Evolutionary conservation across 1,140 invertebrate species (phyloP).

Genomic region (Carposina sasakii): DNA sequence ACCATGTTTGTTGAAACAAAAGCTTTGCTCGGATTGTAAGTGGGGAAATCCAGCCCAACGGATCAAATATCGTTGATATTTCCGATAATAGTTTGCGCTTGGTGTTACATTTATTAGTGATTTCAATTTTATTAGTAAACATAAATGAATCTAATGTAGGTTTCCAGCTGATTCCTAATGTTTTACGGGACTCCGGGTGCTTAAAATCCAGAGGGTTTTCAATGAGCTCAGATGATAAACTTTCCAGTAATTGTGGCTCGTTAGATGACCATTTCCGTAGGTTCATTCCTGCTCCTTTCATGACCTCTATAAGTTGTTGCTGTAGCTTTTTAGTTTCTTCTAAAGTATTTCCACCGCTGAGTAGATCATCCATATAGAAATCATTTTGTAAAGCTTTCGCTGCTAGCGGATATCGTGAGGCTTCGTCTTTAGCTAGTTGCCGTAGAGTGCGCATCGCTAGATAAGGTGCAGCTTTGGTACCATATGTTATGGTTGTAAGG

Average conservation of each 20-base stretch:
- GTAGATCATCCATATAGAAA: conserved; percentile 49
- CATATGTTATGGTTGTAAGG: conserved; percentile 32
- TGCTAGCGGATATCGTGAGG: conserved; percentile 7
- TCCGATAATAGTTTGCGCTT: conserved; percentile 22
- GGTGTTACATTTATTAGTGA: too few species aligned
- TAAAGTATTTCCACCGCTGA: conserved; percentile 29
- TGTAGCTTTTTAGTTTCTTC: conserved; percentile 20
- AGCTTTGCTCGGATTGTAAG: conserved; percentile 39
- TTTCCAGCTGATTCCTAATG: too few species aligned
- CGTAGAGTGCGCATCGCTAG: conserved; percentile 28
- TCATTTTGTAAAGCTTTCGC: conserved; percentile 21
- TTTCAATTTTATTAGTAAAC: too few species aligned
- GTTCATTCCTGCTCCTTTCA: conserved; percentile 20
- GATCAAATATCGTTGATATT: conserved; percentile 36
- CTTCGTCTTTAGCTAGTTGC: conserved; percentile 25
- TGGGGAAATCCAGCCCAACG: conserved; percentile 30
- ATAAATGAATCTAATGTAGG: too few species aligned
- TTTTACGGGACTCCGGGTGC: too few species aligned
- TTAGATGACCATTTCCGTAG: conserved; percentile 29
- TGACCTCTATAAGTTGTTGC: conserved; percentile 12
- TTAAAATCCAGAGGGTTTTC: too few species aligned
- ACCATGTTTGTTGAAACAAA: conserved; percentile 38
- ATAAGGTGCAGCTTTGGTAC: conserved; percentile 34
- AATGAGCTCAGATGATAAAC: too few species aligned
- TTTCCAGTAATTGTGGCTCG: conserved; percentile 14